Evolutionary conservation across 2,888 invertebrate genomes (phyloP).

Genomic region (Acleris laterana): DNA sequence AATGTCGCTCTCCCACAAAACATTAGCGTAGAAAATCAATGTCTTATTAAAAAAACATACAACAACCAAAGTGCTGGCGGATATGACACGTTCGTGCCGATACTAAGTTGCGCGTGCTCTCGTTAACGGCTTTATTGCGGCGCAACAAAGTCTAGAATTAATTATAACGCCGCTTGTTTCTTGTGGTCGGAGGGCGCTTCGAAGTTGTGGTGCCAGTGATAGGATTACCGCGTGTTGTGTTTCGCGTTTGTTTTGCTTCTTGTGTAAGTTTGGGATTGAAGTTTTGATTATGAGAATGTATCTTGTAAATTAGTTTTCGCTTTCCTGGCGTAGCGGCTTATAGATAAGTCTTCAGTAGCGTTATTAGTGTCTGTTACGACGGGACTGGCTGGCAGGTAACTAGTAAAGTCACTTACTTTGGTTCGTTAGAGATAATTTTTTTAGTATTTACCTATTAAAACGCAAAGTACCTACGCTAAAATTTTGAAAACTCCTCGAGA

Average conservation of each 20-base stretch:
- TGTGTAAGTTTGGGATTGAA: background rate
- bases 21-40: slow-evolving; percentile 63
- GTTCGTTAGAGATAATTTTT: too few relatives aligned
- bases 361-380: too few relatives aligned
- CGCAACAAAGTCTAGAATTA: slow-evolving; percentile 65
- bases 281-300: too few relatives aligned
- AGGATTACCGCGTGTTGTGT: background rate
- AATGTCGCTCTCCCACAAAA: slow-evolving; percentile 30
- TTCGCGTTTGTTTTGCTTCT: background rate
- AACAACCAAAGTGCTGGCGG: slow-evolving; percentile 51
- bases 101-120: slow-evolving; percentile 50
- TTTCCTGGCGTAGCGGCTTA: too few relatives aligned
- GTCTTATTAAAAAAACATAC: slow-evolving; percentile 72
- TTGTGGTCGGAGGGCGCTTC: slow-evolving; percentile 41
- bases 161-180: slow-evolving; percentile 46
- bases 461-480: too few relatives aligned
- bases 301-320: too few relatives aligned
- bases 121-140: slow-evolving; percentile 53
- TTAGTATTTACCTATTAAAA: too few relatives aligned
- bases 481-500: too few relatives aligned
- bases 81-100: slow-evolving; percentile 58
- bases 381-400: too few relatives aligned
- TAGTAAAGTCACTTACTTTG: too few relatives aligned
- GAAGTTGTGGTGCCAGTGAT: slow-evolving; percentile 43
- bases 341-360: too few relatives aligned